Conservation (phyloP, 1,140 invertebrate genomes). For the Brachionus sp. region DNA sequence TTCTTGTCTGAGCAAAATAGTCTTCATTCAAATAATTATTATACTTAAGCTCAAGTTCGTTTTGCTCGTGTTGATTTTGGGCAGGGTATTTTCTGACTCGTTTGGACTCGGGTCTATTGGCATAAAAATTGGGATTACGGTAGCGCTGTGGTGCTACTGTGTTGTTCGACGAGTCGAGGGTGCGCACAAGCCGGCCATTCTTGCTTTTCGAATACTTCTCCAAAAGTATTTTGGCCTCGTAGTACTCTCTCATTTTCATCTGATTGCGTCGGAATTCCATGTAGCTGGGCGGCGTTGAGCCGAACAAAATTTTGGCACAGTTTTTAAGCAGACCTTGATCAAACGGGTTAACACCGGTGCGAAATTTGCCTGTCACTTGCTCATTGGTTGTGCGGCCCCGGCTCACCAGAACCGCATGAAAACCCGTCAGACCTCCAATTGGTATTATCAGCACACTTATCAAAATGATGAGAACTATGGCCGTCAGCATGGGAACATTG, state of each 20-base stretch:
- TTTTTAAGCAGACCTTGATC: conserved; percentile 23
- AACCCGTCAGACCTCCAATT: conserved; percentile 91
- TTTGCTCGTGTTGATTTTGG: not conserved
- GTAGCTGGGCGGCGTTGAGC: conserved; percentile 23
- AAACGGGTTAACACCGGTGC: conserved; percentile 80
- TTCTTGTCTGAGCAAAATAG: not conserved
- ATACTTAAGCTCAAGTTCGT: not conserved
- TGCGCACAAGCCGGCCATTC: not conserved
- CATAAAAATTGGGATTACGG: not conserved
- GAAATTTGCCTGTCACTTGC: conserved; percentile 88
- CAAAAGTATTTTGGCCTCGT: not conserved
- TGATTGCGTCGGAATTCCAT: not conserved
- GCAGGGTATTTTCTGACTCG: not conserved
- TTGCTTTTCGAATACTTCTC: not conserved
- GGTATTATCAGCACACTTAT: conserved; percentile 87
- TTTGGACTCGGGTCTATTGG: not conserved
- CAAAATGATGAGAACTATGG: conserved; percentile 82
- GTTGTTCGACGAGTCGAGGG: not conserved
- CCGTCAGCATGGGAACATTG: conserved; percentile 50
- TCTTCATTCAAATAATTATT: conserved; percentile 27
- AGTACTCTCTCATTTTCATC: conserved; percentile 12
- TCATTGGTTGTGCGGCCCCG: conserved; percentile 99
- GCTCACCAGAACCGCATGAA: conserved; percentile 92
- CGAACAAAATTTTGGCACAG: conserved; percentile 31
- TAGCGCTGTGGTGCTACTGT: not conserved